phyloP scores from a whole-genome alignment of 2,797 vertebrate species.

The Prionace glauca region DNA sequence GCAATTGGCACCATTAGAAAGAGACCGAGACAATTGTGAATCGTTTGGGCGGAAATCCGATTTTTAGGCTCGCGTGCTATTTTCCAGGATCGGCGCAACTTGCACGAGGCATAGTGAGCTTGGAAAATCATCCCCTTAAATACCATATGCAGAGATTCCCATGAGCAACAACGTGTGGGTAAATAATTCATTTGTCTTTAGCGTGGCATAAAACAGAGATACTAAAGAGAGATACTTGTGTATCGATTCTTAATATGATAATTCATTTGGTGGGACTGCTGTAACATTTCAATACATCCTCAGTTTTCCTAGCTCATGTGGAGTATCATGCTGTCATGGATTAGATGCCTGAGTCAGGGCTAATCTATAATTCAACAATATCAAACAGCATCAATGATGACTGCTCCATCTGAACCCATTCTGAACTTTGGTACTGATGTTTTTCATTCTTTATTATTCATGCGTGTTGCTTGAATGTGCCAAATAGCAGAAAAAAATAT shows the following conservation, averaged over 20 bases:
- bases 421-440: not conserved
- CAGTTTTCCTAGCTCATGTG: not conserved
- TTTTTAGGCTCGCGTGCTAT: too few species aligned
- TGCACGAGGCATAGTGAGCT: too few species aligned
- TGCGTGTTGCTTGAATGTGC: not conserved
- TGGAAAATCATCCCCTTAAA: too few species aligned
- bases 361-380: not conserved
- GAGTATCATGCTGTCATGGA: not conserved
- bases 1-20: too few species aligned
- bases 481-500: conserved; percentile 7
- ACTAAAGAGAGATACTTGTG: not conserved
- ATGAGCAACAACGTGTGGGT: too few species aligned
- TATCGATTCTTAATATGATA: not conserved
- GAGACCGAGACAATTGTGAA: too few species aligned
- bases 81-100: too few species aligned
- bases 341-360: not conserved
- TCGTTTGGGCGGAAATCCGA: too few species aligned
- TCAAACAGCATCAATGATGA: not conserved
- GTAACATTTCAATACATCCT: not conserved
- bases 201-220: not conserved
- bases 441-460: not conserved
- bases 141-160: too few species aligned
- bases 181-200: not conserved
- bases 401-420: not conserved
- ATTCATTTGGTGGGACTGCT: not conserved